Evolutionary conservation across 2,113 vertebrate species (phyloP).

Genomic region (Panthera leo): DNA sequence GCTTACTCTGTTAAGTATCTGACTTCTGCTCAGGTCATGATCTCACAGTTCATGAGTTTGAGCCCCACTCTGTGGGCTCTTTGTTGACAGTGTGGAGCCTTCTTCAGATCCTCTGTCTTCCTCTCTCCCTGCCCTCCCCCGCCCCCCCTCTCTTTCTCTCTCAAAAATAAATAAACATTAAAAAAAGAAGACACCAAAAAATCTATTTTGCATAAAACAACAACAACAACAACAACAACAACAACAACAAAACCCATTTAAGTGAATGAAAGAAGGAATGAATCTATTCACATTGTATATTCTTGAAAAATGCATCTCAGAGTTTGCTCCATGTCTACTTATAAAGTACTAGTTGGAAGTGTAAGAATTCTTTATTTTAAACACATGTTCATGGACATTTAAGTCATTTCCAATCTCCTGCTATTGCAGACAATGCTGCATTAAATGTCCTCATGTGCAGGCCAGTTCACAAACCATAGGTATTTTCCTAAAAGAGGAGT

Average conservation of each 20-base stretch:
- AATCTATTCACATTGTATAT: not conserved
- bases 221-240: not conserved
- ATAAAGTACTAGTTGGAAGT: not conserved
- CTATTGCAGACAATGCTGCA: not conserved
- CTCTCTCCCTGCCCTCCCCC: too few species aligned
- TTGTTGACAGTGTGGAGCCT: too few species aligned
- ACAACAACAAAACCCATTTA: not conserved
- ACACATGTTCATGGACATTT: not conserved
- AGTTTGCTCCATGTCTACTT: slow-evolving; percentile 17
- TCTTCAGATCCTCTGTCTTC: too few species aligned
- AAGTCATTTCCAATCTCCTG: not conserved
- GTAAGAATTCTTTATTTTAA: not conserved
- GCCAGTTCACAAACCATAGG: not conserved
- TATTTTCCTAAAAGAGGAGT: not conserved
- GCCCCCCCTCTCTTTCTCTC: too few species aligned
- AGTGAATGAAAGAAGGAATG: not conserved
- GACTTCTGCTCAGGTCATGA: too few species aligned
- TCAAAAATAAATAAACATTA: too few species aligned
- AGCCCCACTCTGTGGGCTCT: too few species aligned
- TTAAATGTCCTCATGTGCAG: not conserved
- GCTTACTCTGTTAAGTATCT: too few species aligned
- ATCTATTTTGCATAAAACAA: not conserved
- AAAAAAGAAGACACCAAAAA: not conserved
- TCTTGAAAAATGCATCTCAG: not conserved
- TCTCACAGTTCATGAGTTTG: too few species aligned